A percentile compares a stretch with the other conserved stretches of the same genome.
Evolutionary conservation across 2,888 invertebrate species (phyloP).

Genomic region (Labia minor): DNA sequence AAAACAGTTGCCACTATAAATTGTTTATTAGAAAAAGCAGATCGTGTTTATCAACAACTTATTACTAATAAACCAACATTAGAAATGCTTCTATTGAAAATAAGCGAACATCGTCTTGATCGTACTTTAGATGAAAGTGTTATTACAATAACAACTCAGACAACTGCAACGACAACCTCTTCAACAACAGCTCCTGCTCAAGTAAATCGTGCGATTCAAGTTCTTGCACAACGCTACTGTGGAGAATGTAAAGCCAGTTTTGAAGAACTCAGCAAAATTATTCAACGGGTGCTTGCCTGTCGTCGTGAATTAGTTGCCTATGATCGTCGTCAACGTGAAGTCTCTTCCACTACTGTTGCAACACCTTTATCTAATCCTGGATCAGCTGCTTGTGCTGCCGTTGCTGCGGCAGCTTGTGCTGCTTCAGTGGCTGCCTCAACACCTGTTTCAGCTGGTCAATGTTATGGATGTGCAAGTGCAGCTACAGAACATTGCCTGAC

Average conservation of each 20-base stretch:
- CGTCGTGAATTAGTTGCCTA: slow-evolving; percentile 82
- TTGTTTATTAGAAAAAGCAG: slow-evolving; percentile 83
- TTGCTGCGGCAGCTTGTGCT: slow-evolving; percentile 25
- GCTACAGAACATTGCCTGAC: slow-evolving; percentile 91
- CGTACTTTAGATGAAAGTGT: slow-evolving; percentile 44
- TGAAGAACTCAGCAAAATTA: slow-evolving; percentile 71
- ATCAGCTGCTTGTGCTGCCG: slow-evolving; percentile 13
- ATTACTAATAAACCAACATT: slow-evolving; percentile 81
- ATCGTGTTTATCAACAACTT: slow-evolving; percentile 82
- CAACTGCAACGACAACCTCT: slow-evolving; percentile 45
- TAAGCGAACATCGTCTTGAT: slow-evolving; percentile 75
- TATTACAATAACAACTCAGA: slow-evolving; percentile 36
- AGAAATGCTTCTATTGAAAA: slow-evolving; percentile 75
- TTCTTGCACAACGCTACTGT: slow-evolving; percentile 89
- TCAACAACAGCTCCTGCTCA: slow-evolving; percentile 42
- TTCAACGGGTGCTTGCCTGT: slow-evolving; percentile 80
- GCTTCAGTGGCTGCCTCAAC: slow-evolving; percentile 28
- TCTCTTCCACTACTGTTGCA: slow-evolving; percentile 28
- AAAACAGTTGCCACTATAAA: slow-evolving; percentile 90
- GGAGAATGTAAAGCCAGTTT: slow-evolving; percentile 89
- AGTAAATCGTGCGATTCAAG: slow-evolving; percentile 87
- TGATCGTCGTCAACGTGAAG: slow-evolving; percentile 70
- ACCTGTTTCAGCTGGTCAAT: slow-evolving; percentile 45
- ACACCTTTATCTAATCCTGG: slow-evolving; percentile 14
- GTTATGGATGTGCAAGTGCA: slow-evolving; percentile 80